phyloP scores from a whole-genome alignment of 1,140 invertebrate species.

The Tenebrio molitor region DNA sequence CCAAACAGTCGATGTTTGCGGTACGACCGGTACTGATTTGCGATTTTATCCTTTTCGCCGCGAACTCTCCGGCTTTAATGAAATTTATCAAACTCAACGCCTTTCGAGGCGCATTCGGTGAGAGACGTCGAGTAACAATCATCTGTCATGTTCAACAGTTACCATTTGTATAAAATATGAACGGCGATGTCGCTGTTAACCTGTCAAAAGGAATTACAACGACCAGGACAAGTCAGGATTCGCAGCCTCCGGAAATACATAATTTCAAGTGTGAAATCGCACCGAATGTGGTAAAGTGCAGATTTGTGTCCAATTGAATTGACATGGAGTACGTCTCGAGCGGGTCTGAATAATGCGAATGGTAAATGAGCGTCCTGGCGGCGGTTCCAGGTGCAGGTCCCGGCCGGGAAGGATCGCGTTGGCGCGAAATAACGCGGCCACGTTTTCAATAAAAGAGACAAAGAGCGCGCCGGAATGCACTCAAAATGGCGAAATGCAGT shows the following conservation, averaged over 20 bases:
- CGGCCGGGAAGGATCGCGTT: constrained; percentile 38
- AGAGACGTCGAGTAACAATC: constrained; percentile 22
- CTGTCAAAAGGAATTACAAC: constrained; percentile 50
- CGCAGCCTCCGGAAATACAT: no score
- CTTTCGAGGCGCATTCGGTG: constrained; percentile 1
- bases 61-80: not conserved
- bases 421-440: constrained; percentile 42
- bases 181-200: constrained; percentile 49
- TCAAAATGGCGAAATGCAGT: constrained; percentile 52
- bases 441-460: constrained; percentile 47
- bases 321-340: no score
- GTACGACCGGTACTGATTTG: not conserved
- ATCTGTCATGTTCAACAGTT: constrained; percentile 46
- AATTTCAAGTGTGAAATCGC: no score
- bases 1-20: not conserved
- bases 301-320: no score
- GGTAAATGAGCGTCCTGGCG: no score
- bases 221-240: constrained; percentile 24
- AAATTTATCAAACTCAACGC: constrained; percentile 36
- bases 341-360: no score
- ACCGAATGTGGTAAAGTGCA: no score
- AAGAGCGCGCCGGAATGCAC: constrained; percentile 42
- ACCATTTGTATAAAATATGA: constrained; percentile 49
- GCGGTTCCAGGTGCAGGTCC: no score
- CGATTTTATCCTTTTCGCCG: no score